These are phyloP conservation scores for Frieseomelitta varia DNA, from an alignment of 1,140 invertebrate genomes.

Conservation along the genomic window DNA sequence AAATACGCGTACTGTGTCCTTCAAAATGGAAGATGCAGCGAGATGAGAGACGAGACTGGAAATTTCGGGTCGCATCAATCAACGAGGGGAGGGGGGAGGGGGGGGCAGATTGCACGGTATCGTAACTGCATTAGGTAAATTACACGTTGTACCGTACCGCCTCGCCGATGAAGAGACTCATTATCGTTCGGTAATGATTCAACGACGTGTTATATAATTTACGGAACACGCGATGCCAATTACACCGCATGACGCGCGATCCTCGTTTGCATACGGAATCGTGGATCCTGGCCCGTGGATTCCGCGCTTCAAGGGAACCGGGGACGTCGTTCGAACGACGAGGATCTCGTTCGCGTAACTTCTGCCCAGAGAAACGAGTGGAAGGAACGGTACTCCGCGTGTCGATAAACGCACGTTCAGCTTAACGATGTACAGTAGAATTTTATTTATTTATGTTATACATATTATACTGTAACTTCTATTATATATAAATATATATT, in stretches of 20 bases:
- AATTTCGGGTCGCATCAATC: conserved; percentile 23
- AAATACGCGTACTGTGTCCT: no score
- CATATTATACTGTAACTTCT: no score
- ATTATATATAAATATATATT: no score
- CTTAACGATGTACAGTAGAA: no score
- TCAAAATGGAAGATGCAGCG: background rate
- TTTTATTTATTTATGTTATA: no score
- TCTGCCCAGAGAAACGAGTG: background rate
- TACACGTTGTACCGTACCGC: conserved; percentile 42
- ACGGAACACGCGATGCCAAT: conserved; percentile 32
- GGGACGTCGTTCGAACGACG: background rate
- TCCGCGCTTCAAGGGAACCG: background rate
- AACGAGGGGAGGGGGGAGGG: no score
- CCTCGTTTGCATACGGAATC: background rate
- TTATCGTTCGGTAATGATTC: conserved; percentile 49
- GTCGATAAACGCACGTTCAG: no score
- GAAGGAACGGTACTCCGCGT: no score
- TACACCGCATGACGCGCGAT: conserved; percentile 16
- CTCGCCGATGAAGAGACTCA: conserved; percentile 39
- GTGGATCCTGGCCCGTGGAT: background rate
- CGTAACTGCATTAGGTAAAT: conserved; percentile 44
- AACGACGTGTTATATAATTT: conserved; percentile 47
- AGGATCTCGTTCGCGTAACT: background rate
- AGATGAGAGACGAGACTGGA: background rate
- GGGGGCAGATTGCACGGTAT: conserved; percentile 27